These are phyloP conservation scores for Sturnus vulgaris DNA, from an alignment of 2,113 vertebrate species.

Conservation along the genomic window DNA sequence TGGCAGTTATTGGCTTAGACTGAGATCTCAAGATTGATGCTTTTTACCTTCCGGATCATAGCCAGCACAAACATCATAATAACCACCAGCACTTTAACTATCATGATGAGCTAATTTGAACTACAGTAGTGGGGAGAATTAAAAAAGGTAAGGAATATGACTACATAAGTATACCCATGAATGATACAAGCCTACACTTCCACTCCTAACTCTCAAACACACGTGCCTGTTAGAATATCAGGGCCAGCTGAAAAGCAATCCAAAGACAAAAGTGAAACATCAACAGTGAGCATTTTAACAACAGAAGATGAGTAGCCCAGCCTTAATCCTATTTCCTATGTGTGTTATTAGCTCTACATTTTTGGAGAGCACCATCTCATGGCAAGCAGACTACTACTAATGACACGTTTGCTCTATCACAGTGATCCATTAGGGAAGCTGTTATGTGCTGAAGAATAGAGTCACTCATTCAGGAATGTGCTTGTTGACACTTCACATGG, in stretches of 20 bases:
- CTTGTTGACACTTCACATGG: constrained; percentile 6
- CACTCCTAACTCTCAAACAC: neutral
- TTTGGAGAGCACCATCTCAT: constrained; percentile 40
- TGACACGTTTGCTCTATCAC: constrained; percentile 64
- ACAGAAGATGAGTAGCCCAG: constrained; percentile 21
- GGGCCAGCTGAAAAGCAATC: neutral
- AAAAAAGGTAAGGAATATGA: neutral
- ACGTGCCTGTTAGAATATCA: neutral
- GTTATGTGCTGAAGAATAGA: constrained; percentile 52
- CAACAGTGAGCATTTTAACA: constrained; percentile 33
- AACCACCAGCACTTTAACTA: neutral
- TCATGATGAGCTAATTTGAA: neutral
- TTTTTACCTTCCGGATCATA: neutral
- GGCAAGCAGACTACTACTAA: constrained; percentile 65
- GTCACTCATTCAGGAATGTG: constrained; percentile 46
- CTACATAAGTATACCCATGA: neutral
- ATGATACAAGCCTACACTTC: neutral
- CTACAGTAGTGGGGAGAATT: neutral
- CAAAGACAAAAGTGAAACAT: constrained; percentile 8
- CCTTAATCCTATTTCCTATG: constrained; percentile 17
- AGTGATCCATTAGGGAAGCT: constrained; percentile 71
- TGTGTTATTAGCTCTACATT: neutral
- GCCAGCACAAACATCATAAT: neutral
- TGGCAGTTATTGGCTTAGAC: neutral
- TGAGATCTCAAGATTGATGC: neutral